Conservation (phyloP, 2,888 invertebrate species). For the Latrodectus elegans region DNA sequence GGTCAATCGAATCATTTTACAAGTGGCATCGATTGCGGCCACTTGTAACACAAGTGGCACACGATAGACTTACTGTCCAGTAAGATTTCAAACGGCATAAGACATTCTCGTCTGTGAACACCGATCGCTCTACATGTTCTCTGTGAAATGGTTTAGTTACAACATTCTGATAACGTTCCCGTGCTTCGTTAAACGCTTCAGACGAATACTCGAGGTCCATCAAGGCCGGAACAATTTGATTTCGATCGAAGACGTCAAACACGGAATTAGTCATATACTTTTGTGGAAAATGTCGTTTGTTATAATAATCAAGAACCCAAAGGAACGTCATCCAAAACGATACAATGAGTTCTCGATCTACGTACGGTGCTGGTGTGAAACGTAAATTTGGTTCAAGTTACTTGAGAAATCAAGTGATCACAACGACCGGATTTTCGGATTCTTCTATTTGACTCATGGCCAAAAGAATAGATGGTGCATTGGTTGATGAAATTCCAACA, state of each 20-base stretch:
- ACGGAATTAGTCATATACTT: slow-evolving; percentile 23
- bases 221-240: slow-evolving; percentile 3
- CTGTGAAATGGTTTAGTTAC: neutral
- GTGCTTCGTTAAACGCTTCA: neutral
- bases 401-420: neutral
- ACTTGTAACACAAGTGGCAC: too few species aligned
- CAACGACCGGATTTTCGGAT: neutral
- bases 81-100: neutral
- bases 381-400: neutral
- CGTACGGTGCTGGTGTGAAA: neutral
- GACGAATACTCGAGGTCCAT: neutral
- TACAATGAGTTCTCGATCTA: neutral
- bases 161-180: neutral
- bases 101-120: slow-evolving; percentile 3
- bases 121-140: neutral
- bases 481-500: neutral
- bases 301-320: slow-evolving; percentile 23
- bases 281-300: neutral
- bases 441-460: neutral
- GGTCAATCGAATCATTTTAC: neutral
- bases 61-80: neutral
- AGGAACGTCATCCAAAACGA: slow-evolving; percentile 8
- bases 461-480: neutral
- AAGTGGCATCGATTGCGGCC: neutral
- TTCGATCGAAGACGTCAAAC: slow-evolving; percentile 16